Evolutionary conservation across 2,113 vertebrate species (phyloP).

Genomic region (Montifringilla adamsi): DNA sequence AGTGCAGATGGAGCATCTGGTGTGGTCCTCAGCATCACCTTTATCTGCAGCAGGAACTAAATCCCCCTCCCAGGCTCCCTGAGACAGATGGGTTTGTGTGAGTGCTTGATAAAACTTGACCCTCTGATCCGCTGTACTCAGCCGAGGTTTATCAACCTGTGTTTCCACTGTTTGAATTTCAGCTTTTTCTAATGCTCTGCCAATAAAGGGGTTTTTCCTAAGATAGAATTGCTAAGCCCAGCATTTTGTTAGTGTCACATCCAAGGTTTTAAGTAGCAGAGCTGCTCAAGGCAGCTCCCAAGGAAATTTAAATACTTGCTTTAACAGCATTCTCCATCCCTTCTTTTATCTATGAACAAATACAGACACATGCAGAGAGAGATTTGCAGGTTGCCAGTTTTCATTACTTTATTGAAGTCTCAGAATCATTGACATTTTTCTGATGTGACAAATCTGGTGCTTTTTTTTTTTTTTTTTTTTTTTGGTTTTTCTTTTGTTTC

Average conservation of each 20-base stretch:
- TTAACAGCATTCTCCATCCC: background rate
- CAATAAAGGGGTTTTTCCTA: background rate
- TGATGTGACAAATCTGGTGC: background rate
- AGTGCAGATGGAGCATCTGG: background rate
- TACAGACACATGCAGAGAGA: background rate
- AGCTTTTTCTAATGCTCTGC: conserved; percentile 1
- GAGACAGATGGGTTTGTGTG: conserved; percentile 5
- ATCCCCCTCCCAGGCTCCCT: background rate
- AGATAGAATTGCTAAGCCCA: background rate
- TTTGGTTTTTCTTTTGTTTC: background rate
- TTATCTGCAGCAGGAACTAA: background rate
- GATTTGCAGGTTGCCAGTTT: background rate
- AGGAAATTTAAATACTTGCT: background rate
- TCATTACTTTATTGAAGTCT: background rate
- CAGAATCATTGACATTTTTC: background rate
- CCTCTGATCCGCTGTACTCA: background rate
- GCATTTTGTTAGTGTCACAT: background rate
- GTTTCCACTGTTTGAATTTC: background rate
- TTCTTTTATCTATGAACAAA: background rate
- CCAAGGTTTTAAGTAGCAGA: background rate
- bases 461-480: fast-evolving
- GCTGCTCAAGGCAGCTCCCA: background rate
- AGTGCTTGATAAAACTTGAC: conserved; percentile 49
- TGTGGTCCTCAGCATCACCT: conserved; percentile 26
- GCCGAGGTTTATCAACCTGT: background rate